Evolutionary conservation across 2,888 invertebrate genomes (phyloP).

Genomic region (Cosmia pyralina): DNA sequence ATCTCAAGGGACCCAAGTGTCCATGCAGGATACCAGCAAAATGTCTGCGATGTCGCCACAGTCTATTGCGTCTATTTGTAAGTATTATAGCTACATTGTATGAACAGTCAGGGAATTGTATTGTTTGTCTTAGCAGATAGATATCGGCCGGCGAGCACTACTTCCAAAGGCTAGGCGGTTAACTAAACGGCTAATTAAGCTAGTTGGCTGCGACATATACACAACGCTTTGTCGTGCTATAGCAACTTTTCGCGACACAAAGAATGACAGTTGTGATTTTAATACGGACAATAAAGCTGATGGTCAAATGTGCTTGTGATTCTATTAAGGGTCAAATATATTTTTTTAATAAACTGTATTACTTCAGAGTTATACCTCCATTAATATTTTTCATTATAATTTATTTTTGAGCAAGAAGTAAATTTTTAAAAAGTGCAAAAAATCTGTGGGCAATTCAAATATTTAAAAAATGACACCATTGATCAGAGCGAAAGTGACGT

Average conservation of each 20-base stretch:
- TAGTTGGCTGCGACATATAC: neutral
- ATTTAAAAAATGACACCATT: no score
- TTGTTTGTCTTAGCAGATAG: neutral
- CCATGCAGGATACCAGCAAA: slow-evolving; percentile 87
- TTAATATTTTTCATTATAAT: no score
- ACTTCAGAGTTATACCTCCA: no score
- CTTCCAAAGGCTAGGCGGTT: no score
- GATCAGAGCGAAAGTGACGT: no score
- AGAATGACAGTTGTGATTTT: neutral
- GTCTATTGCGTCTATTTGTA: slow-evolving; percentile 88
- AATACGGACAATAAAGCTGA: neutral
- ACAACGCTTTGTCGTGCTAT: neutral
- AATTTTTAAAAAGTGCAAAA: no score
- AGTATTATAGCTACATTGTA: slow-evolving; percentile 66
- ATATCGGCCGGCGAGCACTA: neutral
- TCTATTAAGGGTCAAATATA: no score
- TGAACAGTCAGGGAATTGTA: neutral
- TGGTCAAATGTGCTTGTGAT: neutral
- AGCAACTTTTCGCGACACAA: neutral
- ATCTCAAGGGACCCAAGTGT: slow-evolving; percentile 89
- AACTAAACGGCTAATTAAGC: no score
- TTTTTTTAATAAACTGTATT: no score
- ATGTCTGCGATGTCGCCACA: slow-evolving; percentile 89
- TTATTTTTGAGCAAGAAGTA: no score
- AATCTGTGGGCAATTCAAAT: no score